Evolutionary conservation across 2,888 invertebrate species (phyloP).

Genomic region (Stenotaenia linearis): DNA sequence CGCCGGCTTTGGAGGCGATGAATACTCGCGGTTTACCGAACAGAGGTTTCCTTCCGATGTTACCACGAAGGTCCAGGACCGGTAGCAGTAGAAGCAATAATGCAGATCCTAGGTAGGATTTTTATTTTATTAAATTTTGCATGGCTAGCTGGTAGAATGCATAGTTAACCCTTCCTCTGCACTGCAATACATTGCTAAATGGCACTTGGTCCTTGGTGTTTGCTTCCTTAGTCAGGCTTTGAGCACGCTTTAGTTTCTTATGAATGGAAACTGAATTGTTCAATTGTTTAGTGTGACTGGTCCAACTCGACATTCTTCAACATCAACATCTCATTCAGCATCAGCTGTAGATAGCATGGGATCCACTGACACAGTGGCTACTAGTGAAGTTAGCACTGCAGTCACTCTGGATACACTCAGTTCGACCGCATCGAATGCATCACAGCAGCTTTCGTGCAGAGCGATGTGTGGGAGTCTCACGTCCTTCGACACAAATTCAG

Average conservation of each 20-base stretch:
- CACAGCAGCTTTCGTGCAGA: slow-evolving; percentile 53
- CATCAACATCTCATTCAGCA: slow-evolving; percentile 36
- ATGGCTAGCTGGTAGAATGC: too few species aligned
- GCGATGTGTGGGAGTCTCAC: slow-evolving; percentile 55
- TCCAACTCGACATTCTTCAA: slow-evolving; percentile 28
- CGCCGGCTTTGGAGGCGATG: slow-evolving; percentile 36
- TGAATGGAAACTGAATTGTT: not conserved
- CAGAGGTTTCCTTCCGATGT: not conserved
- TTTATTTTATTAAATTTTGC: too few species aligned
- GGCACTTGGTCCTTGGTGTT: too few species aligned
- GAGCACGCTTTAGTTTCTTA: not conserved
- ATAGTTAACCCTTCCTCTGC: not conserved
- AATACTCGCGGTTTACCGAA: not conserved
- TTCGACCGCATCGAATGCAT: slow-evolving; percentile 48
- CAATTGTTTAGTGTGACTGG: not conserved
- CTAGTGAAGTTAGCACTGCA: slow-evolving; percentile 54
- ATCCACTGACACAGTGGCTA: slow-evolving; percentile 55
- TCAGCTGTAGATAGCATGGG: slow-evolving; percentile 48
- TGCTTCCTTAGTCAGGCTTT: too few species aligned
- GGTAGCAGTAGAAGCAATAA: not conserved
- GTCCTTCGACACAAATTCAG: slow-evolving; percentile 52
- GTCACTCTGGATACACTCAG: slow-evolving; percentile 55
- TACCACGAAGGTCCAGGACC: slow-evolving; percentile 10
- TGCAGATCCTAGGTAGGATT: not conserved
- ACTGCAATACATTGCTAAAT: not conserved